A percentile compares a stretch with the other conserved stretches of the same genome.
Conservation (phyloP, 2,888 invertebrate genomes). For the Hirtodrosophila cameraria region DNA sequence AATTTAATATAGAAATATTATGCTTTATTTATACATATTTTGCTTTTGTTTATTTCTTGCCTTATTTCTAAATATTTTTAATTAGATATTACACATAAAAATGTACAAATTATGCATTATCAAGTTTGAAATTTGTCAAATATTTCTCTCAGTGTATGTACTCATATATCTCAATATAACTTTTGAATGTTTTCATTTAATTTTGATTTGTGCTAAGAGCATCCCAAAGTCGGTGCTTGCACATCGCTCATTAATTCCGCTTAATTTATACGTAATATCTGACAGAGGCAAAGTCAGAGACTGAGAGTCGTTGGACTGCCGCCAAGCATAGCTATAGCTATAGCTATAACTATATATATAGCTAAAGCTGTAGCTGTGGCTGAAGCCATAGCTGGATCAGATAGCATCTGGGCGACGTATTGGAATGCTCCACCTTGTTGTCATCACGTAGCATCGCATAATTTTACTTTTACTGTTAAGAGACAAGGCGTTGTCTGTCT, state of each 20-base stretch:
- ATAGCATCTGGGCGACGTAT: slow-evolving; percentile 66
- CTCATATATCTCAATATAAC: too few species aligned
- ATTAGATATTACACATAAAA: too few species aligned
- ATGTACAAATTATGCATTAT: too few species aligned
- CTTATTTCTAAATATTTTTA: too few species aligned
- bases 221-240: slow-evolving; percentile 1
- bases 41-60: too few species aligned
- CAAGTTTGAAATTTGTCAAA: too few species aligned
- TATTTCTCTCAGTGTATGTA: too few species aligned
- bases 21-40: too few species aligned
- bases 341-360: not conserved
- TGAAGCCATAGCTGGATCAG: slow-evolving; percentile 37
- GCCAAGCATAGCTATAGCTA: slow-evolving; percentile 17
- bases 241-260: slow-evolving; percentile 37
- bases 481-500: slow-evolving; percentile 33
- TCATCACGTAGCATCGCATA: slow-evolving; percentile 76
- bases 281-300: slow-evolving; percentile 51
- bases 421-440: slow-evolving; percentile 73
- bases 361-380: slow-evolving; percentile 20
- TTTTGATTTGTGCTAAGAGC: slow-evolving; percentile 2
- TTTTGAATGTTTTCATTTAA: too few species aligned
- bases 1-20: too few species aligned
- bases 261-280: slow-evolving; percentile 78
- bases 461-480: slow-evolving; percentile 77
- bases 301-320: slow-evolving; percentile 20